Percentiles rank a stretch among this genome's conserved stretches.
Conservation (phyloP, 2,888 invertebrate genomes). For the Exocentrus adspersus region DNA sequence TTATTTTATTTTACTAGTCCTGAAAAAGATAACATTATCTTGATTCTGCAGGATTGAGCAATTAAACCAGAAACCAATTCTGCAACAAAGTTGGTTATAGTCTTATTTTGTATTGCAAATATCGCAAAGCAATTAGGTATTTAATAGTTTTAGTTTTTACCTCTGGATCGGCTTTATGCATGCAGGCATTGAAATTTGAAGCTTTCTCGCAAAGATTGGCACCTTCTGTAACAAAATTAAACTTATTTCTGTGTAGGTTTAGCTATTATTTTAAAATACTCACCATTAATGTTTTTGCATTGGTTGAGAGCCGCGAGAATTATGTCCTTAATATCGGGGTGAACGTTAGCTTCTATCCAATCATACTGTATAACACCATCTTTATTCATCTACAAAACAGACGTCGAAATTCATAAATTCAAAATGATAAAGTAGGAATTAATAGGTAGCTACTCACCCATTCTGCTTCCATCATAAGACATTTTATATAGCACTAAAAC, state of each 20-base stretch:
- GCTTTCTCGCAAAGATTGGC: constrained; percentile 54
- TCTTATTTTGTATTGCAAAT: too few relatives aligned
- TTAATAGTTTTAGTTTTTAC: too few relatives aligned
- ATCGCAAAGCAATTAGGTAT: too few relatives aligned
- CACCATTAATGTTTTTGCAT: constrained; percentile 53
- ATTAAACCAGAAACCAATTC: constrained; percentile 51
- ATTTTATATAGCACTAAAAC: constrained; percentile 58
- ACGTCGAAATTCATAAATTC: too few relatives aligned
- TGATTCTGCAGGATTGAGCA: too few relatives aligned
- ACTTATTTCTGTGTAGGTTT: too few relatives aligned
- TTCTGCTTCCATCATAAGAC: constrained; percentile 54
- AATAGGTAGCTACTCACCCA: constrained; percentile 50
- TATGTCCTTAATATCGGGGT: constrained; percentile 51
- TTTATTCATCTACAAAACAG: constrained; percentile 50
- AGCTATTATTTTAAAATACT: constrained; percentile 24
- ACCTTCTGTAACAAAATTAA: constrained; percentile 47
- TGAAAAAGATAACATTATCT: too few relatives aligned
- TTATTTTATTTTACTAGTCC: too few relatives aligned
- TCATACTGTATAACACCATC: constrained; percentile 54
- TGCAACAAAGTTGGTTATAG: constrained; percentile 43
- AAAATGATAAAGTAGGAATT: too few relatives aligned
- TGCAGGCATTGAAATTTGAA: constrained; percentile 54
- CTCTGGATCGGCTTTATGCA: constrained; percentile 47
- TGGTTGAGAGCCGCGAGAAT: constrained; percentile 49
- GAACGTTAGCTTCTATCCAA: constrained; percentile 48